Percentiles rank a stretch among this genome's conserved stretches.
phyloP scores from a whole-genome alignment of 2,888 invertebrate genomes.

The Alcis repandata region DNA sequence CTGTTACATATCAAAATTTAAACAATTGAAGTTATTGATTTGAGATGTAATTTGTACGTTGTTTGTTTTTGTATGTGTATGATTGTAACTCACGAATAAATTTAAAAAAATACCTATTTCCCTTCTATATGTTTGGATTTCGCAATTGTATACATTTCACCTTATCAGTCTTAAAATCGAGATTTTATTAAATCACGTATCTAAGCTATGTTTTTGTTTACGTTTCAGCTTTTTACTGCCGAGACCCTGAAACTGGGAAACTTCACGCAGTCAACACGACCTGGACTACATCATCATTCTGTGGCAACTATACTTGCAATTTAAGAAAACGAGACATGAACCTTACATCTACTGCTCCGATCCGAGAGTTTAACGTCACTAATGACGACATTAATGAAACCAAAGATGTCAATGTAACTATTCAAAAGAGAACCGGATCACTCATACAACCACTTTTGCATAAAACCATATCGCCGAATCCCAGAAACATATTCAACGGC shows the following conservation, averaged over 20 bases:
- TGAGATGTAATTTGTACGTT: too few relatives aligned
- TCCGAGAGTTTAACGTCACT: constrained; percentile 60
- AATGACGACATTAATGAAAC: constrained; percentile 36
- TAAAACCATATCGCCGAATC: constrained; percentile 22
- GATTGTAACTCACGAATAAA: too few relatives aligned
- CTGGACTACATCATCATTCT: constrained; percentile 76
- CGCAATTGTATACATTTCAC: too few relatives aligned
- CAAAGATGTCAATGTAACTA: constrained; percentile 18
- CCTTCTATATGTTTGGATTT: too few relatives aligned
- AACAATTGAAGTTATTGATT: too few relatives aligned
- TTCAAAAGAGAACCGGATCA: constrained; percentile 42
- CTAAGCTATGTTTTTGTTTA: constrained; percentile 6
- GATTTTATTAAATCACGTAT: too few relatives aligned
- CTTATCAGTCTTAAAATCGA: too few relatives aligned
- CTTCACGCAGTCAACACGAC: constrained; percentile 72
- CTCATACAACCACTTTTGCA: constrained; percentile 33
- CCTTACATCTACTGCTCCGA: constrained; percentile 50
- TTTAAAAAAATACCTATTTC: too few relatives aligned
- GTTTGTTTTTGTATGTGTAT: too few relatives aligned
- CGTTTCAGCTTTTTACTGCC: constrained; percentile 76
- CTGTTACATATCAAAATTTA: too few relatives aligned
- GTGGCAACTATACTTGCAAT: constrained; percentile 80
- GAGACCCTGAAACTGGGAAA: constrained; percentile 79
- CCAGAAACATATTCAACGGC: constrained; percentile 17
- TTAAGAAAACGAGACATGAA: constrained; percentile 61